Conservation (phyloP, 2,888 invertebrate genomes). For the Rapana venosa region DNA sequence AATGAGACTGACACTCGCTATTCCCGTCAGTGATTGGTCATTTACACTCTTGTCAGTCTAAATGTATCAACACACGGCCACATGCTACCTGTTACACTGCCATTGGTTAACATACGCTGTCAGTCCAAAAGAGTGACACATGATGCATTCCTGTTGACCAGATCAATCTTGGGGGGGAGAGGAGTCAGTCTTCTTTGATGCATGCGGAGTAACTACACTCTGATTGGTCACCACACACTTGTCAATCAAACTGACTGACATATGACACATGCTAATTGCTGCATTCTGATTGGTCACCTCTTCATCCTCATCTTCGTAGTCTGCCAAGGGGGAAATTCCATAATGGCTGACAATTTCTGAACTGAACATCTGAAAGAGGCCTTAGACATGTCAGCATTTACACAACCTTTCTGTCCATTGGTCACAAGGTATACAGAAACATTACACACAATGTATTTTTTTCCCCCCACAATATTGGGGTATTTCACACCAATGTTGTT, state of each 20-base stretch:
- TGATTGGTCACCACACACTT: slow-evolving; percentile 7
- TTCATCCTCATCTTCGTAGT: slow-evolving; percentile 64
- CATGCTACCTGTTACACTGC: background rate
- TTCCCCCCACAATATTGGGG: no score
- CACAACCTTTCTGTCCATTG: background rate
- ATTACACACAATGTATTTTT: no score
- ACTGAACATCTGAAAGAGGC: slow-evolving; percentile 71
- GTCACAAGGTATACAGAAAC: no score
- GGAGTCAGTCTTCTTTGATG: background rate
- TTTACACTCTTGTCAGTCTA: background rate
- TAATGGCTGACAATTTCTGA: slow-evolving; percentile 75
- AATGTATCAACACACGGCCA: background rate
- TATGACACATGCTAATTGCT: background rate
- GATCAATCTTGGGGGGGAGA: background rate
- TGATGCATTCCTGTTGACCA: background rate
- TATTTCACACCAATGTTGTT: no score
- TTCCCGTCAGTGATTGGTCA: background rate
- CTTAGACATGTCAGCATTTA: background rate
- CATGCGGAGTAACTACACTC: background rate
- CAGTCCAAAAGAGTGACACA: background rate
- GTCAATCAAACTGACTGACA: background rate
- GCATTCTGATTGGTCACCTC: slow-evolving; percentile 49
- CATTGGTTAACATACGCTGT: background rate
- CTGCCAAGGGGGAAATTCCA: slow-evolving; percentile 69
- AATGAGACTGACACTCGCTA: background rate